These are phyloP conservation scores for Syrmaticus mikado DNA, from an alignment of 2,113 vertebrate species.

Conservation along the genomic window DNA sequence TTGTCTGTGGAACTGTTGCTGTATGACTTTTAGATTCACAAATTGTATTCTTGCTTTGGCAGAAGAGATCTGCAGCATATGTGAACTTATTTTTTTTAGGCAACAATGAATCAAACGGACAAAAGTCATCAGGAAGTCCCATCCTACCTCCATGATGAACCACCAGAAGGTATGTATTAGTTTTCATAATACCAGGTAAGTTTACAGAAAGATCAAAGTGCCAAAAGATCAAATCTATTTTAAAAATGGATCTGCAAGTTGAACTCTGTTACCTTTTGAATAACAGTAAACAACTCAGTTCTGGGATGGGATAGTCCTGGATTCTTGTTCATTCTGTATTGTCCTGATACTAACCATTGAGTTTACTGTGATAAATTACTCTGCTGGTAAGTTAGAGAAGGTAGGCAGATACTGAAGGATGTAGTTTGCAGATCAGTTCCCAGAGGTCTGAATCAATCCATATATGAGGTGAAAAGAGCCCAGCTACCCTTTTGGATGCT, in stretches of 20 bases:
- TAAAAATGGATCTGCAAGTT: not conserved
- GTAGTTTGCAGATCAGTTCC: slow-evolving; percentile 6
- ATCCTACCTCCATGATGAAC: slow-evolving; percentile 86
- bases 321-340: not conserved
- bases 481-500: not conserved
- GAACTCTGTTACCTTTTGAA: not conserved
- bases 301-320: not conserved
- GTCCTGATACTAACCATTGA: not conserved
- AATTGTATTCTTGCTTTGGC: not conserved
- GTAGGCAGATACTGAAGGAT: not conserved
- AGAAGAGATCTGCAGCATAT: not conserved
- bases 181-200: not conserved
- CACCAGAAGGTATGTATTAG: slow-evolving; percentile 81
- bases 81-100: slow-evolving; percentile 66
- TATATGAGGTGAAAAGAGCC: not conserved
- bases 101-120: slow-evolving; percentile 90
- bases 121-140: slow-evolving; percentile 85
- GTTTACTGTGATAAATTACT: not conserved
- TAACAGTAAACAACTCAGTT: not conserved
- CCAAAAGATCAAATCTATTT: not conserved
- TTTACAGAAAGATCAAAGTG: not conserved
- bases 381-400: not conserved
- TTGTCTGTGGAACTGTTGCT: not conserved
- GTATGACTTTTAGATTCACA: not conserved
- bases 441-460: not conserved